Evolutionary conservation across 2,888 invertebrate species (phyloP), one percentile per base, ranked within the genome.

Genomic region (Ceraclea dissimilis): DNA sequence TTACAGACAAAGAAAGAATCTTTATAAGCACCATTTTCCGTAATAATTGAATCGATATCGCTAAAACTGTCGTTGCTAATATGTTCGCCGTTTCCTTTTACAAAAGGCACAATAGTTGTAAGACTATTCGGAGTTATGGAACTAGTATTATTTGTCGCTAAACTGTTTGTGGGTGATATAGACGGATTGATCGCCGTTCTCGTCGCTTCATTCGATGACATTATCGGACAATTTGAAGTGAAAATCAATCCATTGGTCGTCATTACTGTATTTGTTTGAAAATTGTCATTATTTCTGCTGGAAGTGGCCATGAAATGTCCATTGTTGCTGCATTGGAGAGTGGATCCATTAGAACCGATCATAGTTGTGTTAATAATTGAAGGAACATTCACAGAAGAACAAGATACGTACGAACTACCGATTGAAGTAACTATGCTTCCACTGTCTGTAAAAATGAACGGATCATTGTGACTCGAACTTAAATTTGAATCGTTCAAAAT

Each of bases 41-140:
- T 70, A 1, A 80, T 79, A 54, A 80, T 75, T 0, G 80, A 78
- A 66, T 85, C 83, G 5, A 86, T 84, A 60, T 86, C 86, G 57
- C 84, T 82, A 0, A 86, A 70, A 46, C 86, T 70, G 60, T 86
- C 83, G 63, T 86, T 72, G 43, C 73, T 68, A 52, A 17, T 33
- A 17, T 49, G 51, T 17, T 50, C 47, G n/a, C n/a, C n/a, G n/a
- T n/a, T n/a, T n/a, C n/a, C n/a, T 18, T 44, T 50, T 39, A 49
- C 6, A 21, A 39, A 49, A 2, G 56, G 52, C 10, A 51, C 18
- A 2, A 56, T 47, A 16, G 39, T 39, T 39, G 39, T n/a, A 39
- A 39, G 16, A 13, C 8, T 4, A 16, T 13, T 39, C 2, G 39
- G 39, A 39, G 8, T 16, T n/a, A 39, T 16, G 13, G 16, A 39